Evolutionary conservation across 2,888 invertebrate species (phyloP).

Genomic region (Heliconius cydno): DNA sequence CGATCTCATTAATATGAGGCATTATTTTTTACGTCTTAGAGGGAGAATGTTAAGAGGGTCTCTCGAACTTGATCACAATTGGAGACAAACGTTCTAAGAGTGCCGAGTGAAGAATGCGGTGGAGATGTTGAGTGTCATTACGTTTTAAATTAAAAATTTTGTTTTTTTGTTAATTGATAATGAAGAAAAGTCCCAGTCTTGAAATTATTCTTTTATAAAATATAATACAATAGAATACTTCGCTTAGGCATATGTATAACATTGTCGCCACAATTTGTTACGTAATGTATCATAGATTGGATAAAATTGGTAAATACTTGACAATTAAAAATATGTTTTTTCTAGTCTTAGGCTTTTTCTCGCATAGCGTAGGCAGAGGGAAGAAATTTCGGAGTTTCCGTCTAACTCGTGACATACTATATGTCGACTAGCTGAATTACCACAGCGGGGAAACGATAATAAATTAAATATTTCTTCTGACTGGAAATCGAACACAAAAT

Average conservation of each 20-base stretch:
- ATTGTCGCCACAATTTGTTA: neutral
- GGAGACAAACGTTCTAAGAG: conserved; percentile 62
- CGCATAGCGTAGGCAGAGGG: too few species aligned
- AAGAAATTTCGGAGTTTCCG: too few species aligned
- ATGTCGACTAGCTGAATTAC: too few species aligned
- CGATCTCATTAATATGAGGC: conserved; percentile 2
- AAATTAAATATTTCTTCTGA: too few species aligned
- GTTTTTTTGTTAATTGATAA: conserved; percentile 13
- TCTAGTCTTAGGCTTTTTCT: too few species aligned
- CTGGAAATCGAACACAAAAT: too few species aligned
- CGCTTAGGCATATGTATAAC: neutral
- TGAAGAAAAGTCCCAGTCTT: neutral
- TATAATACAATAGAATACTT: too few species aligned
- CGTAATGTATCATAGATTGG: neutral
- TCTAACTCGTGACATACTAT: too few species aligned
- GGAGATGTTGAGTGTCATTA: conserved; percentile 44
- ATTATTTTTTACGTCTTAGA: conserved; percentile 11
- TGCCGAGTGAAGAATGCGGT: conserved; percentile 33
- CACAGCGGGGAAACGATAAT: too few species aligned
- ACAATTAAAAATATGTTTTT: too few species aligned
- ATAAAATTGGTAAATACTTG: neutral
- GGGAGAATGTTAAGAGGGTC: conserved; percentile 43
- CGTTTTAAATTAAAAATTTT: conserved; percentile 28
- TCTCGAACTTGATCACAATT: conserved; percentile 75
- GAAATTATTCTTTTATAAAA: too few species aligned